phyloP scores from a whole-genome alignment of 53 echinoderm and acorn worm species.

The Echinarachnius parma region DNA sequence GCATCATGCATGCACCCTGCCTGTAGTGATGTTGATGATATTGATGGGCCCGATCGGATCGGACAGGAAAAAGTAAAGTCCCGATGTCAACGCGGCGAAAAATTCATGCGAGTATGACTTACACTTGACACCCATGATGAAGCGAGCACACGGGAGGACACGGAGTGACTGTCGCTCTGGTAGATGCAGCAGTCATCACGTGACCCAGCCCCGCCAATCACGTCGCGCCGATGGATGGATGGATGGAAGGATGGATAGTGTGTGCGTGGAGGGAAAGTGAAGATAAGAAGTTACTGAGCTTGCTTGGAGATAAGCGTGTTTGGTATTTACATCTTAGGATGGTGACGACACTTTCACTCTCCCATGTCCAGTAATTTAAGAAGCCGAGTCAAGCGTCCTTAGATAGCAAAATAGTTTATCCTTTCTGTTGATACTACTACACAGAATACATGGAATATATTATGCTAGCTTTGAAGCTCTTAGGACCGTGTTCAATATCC shows the following conservation, averaged over 20 bases:
- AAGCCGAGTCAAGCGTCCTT: too few species aligned
- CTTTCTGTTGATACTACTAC: too few species aligned
- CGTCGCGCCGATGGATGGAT: too few species aligned
- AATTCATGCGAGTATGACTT: conserved; percentile 37
- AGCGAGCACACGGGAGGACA: conserved; percentile 30
- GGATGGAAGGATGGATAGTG: conserved; percentile 12
- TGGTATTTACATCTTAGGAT: conserved; percentile 24
- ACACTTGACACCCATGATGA: conserved; percentile 43
- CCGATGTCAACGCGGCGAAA: conserved; percentile 40
- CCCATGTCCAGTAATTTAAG: conserved; percentile 13
- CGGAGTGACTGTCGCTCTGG: conserved; percentile 41
- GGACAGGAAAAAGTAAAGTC: too few species aligned
- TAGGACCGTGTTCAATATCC: too few species aligned
- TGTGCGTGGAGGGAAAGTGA: conserved; percentile 9
- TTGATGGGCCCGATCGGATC: too few species aligned
- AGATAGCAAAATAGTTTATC: too few species aligned
- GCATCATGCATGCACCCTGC: too few species aligned
- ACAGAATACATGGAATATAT: too few species aligned
- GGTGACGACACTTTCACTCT: conserved; percentile 13
- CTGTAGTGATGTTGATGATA: too few species aligned
- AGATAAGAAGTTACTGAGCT: too few species aligned
- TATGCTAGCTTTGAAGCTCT: too few species aligned
- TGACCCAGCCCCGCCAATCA: conserved; percentile 27
- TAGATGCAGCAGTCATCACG: conserved; percentile 36
- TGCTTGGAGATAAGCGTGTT: conserved; percentile 47